Conservation (phyloP, 2,888 invertebrate species). For the Labia minor region DNA sequence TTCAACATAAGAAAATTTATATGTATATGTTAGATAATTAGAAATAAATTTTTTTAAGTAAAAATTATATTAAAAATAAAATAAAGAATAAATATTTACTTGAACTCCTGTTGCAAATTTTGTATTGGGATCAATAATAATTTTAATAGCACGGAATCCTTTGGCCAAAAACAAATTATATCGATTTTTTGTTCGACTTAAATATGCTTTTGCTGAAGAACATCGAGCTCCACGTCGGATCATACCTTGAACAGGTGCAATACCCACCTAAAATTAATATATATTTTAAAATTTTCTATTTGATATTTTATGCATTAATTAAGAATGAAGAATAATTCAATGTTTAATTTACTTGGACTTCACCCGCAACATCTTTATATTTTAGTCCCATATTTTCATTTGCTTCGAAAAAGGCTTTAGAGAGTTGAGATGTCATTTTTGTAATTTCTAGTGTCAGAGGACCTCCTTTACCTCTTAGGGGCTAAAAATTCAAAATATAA, state of each 20-base stretch:
- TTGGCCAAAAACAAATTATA: constrained; percentile 57
- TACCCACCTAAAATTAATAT: constrained; percentile 33
- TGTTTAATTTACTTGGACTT: background rate
- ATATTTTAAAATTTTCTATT: too few relatives aligned
- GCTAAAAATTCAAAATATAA: background rate
- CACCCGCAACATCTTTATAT: constrained; percentile 29
- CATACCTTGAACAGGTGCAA: constrained; percentile 40
- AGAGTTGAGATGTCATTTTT: background rate
- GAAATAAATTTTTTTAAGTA: too few relatives aligned
- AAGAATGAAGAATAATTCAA: too few relatives aligned
- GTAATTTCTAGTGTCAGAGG: background rate
- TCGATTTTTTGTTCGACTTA: constrained; percentile 48
- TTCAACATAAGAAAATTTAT: too few relatives aligned
- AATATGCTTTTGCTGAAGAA: constrained; percentile 53
- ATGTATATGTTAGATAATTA: too few relatives aligned
- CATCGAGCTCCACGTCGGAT: constrained; percentile 36
- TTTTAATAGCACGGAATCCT: constrained; percentile 48
- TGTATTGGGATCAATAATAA: constrained; percentile 51
- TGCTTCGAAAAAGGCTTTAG: background rate
- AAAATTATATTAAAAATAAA: too few relatives aligned
- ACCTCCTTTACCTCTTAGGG: background rate
- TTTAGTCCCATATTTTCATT: constrained; percentile 24
- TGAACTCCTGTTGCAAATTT: constrained; percentile 58
- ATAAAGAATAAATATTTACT: too few relatives aligned
- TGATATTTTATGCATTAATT: too few relatives aligned